Base-by-base conservation (phyloP, 2,797 vertebrate genomes). In the Bradypus variegatus region DNA sequence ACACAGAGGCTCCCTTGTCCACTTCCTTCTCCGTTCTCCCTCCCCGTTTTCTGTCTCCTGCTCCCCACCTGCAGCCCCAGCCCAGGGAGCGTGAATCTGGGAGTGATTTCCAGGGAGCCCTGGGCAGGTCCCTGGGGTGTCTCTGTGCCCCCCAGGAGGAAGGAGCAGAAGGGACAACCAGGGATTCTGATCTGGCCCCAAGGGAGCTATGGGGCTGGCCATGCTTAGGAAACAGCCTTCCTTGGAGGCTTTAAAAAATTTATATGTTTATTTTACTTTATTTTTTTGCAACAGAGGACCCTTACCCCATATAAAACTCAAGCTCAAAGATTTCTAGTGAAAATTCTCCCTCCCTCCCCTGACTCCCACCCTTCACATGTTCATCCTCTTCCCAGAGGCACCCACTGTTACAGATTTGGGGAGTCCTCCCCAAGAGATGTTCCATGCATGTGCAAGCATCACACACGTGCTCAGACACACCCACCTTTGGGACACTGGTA, bases 81-180 rank as follows among this genome's bases (percentile, higher is more conserved):
- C 58, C 15, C 1, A 31, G 55, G 38, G 19, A 23, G 29, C 5
- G 2, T 27, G 89, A 87, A 38, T 84, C 73, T 87, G 31, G 78
- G 76, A n/a, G 29, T 65, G n/a, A 58, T 87, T 87, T 62, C 78
- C 31, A 12, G 50, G 86, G 70, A 81, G 75, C 48, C 50, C 65
- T 9, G 23, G 62, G 82, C 27, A 48, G 75, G 41, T 70, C 65
- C 27, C 0, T 6, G 29, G 64, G 67, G 29, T 0, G 0, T 21
- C 58, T 27, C 23, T 76, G 73, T 21, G 21, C 19, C 15, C 25
- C 33, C 62, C 48, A 36, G 55, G 55, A 36, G 69, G 41, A 79
- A 65, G 36, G 45, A 72, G 33, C 67, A 53, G 86, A 48, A 89
- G 19, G 12, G 45, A 41, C 27, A 53, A 27, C 75, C 33, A 60